phyloP scores from a whole-genome alignment of 2,113 vertebrate species.

The Sakesphorus luctuosus region DNA sequence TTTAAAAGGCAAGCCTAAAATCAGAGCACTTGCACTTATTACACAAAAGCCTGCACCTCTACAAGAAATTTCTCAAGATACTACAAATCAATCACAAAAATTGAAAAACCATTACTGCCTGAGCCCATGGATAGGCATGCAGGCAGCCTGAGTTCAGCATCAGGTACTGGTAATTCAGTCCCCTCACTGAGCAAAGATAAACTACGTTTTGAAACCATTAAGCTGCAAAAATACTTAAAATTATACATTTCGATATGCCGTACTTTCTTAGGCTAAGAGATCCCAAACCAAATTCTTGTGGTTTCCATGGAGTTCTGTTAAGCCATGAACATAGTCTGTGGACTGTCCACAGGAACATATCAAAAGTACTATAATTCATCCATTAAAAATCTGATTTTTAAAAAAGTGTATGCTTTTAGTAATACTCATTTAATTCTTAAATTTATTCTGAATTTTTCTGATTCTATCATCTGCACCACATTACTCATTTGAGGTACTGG shows the following conservation, averaged over 20 bases:
- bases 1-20: background rate
- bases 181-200: background rate
- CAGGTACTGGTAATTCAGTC: background rate
- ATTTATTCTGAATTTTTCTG: background rate
- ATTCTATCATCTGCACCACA: background rate
- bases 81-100: background rate
- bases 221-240: conserved; percentile 40
- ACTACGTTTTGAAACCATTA: background rate
- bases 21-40: background rate
- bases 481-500: background rate
- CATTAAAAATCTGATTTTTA: background rate
- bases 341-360: background rate
- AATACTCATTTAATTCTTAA: background rate
- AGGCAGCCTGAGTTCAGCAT: background rate
- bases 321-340: conserved; percentile 4
- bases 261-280: conserved; percentile 13
- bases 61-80: background rate
- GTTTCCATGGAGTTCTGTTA: conserved; percentile 24
- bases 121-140: background rate
- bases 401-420: background rate
- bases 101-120: background rate
- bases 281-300: conserved; percentile 29
- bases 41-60: background rate
- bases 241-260: conserved; percentile 10
- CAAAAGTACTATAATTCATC: background rate